Conservation (phyloP, 2,797 vertebrate genomes). For the Cryptoblepharus egeriae region DNA sequence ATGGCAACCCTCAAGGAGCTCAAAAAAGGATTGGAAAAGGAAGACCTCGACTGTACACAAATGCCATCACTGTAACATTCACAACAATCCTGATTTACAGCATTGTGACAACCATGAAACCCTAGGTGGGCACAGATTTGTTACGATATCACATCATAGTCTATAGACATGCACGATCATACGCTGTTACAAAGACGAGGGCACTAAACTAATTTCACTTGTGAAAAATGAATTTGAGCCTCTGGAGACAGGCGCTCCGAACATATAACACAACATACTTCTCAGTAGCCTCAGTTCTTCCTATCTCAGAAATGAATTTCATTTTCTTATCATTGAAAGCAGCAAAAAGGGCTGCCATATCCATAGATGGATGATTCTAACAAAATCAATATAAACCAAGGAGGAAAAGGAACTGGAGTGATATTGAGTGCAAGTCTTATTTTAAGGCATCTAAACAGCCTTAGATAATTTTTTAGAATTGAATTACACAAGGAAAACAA, state of each 20-base stretch:
- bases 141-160: constrained; percentile 29
- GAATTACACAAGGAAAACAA: constrained; percentile 78
- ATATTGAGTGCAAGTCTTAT: constrained; percentile 54
- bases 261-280: constrained; percentile 46
- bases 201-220: constrained; percentile 43
- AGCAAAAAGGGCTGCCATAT: background rate
- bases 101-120: constrained; percentile 48
- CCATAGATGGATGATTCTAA: constrained; percentile 52
- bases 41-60: background rate
- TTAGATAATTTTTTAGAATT: constrained; percentile 56
- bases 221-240: constrained; percentile 53
- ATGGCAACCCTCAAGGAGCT: background rate
- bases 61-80: background rate
- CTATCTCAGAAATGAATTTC: constrained; percentile 58
- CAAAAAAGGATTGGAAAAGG: background rate
- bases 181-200: background rate
- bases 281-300: constrained; percentile 19
- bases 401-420: constrained; percentile 56
- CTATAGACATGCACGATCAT: background rate
- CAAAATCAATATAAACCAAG: constrained; percentile 52
- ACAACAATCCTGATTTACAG: constrained; percentile 24
- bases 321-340: constrained; percentile 10
- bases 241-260: constrained; percentile 55
- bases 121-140: constrained; percentile 39
- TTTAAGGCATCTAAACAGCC: constrained; percentile 62